phyloP scores from a whole-genome alignment of 2,888 invertebrate genomes.

The Ferrisia virgata region DNA sequence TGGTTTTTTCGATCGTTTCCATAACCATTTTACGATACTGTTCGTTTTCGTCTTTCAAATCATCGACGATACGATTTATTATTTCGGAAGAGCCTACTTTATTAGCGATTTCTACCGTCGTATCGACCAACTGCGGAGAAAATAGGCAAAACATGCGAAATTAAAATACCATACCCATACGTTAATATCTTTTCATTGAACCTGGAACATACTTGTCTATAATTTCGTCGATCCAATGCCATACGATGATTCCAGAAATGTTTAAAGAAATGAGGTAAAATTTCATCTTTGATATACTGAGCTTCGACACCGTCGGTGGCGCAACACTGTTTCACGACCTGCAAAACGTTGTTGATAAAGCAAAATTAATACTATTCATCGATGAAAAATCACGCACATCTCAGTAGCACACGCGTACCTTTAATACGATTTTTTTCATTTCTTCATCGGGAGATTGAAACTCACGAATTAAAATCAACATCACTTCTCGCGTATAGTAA shows the following conservation, averaged over 20 bases:
- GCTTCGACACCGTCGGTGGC: conserved; percentile 99
- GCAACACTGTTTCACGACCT: conserved; percentile 99
- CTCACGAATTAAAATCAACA: conserved; percentile 97
- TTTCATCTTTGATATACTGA: conserved; percentile 98
- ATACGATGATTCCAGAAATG: conserved; percentile 99
- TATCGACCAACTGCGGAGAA: conserved; percentile 77
- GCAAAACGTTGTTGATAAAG: conserved; percentile 46
- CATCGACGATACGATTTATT: conserved; percentile 96
- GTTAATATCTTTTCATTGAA: no score
- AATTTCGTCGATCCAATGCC: conserved; percentile 97
- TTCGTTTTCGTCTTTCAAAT: conserved; percentile 98
- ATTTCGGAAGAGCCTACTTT: conserved; percentile 99
- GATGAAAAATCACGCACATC: neutral
- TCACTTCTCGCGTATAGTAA: conserved; percentile 98
- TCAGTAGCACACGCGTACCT: no score
- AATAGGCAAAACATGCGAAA: conserved; percentile 9
- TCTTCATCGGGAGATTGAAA: conserved; percentile 99
- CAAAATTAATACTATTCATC: neutral
- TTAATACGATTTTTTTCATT: conserved; percentile 99
- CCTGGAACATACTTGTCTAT: conserved; percentile 69
- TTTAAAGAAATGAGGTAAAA: conserved; percentile 96
- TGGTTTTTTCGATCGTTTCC: conserved; percentile 99
- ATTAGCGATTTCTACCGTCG: conserved; percentile 99
- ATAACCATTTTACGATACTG: conserved; percentile 99
- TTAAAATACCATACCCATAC: neutral